These are phyloP conservation scores for Troides oblongomaculatus DNA, from an alignment of 2,888 invertebrate genomes.

Conservation along the genomic window DNA sequence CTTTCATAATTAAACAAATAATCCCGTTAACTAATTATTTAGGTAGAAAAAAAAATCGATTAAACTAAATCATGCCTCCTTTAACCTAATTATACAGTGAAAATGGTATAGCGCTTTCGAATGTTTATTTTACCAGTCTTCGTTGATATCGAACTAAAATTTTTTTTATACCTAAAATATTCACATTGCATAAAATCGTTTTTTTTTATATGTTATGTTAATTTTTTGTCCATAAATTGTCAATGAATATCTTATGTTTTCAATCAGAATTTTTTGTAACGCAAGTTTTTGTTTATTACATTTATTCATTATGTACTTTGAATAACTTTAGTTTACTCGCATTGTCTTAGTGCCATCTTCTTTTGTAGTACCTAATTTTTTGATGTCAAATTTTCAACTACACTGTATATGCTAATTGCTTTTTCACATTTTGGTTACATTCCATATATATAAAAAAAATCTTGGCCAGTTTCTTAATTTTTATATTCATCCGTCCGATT, in stretches of 20 bases:
- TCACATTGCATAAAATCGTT: neutral
- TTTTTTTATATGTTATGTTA: neutral
- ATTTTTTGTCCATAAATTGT: neutral
- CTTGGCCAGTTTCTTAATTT: neutral
- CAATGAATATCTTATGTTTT: neutral
- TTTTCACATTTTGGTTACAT: slow-evolving; percentile 4
- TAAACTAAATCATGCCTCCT: neutral
- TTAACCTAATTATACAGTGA: neutral
- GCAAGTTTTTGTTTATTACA: neutral
- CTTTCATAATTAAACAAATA: slow-evolving; percentile 16
- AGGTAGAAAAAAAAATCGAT: slow-evolving; percentile 6
- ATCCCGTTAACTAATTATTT: slow-evolving; percentile 9
- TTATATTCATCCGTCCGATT: neutral
- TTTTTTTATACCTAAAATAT: neutral
- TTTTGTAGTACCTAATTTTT: neutral
- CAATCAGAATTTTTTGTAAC: too few species aligned
- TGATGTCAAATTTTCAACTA: neutral
- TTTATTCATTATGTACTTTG: neutral
- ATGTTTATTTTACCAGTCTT: neutral
- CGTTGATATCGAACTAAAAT: neutral
- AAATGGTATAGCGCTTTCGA: neutral
- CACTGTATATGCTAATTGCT: neutral
- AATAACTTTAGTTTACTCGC: neutral
- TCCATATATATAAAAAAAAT: slow-evolving; percentile 7
- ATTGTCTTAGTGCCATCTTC: slow-evolving; percentile 16